Evolutionary conservation across 37 sponge, comb jelly and placozoan species (phyloP), one percentile per base, ranked within the genome.

Genomic region (Mnemiopsis leidyi): DNA sequence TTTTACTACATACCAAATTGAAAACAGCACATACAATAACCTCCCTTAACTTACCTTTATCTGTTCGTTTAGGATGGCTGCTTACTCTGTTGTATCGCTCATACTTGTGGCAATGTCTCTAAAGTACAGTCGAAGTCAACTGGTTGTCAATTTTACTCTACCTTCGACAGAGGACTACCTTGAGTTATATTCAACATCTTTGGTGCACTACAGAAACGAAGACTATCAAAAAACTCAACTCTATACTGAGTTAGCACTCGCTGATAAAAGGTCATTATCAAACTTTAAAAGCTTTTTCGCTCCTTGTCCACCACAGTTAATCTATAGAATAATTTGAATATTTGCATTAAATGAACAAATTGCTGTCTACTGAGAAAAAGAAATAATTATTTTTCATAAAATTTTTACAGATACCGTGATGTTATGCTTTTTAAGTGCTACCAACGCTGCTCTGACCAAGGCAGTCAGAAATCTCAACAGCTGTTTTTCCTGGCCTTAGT

Each of bases 401-500:
- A 31, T 33, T 34, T 79, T 7, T 31, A 7, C 90, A 85, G 90
- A 25, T 85, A 85, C 25, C 32, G 90, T 23, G 90, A 85, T 39
- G 28, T 40, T 0, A 85, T 85, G 90, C 61, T 85, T 28, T 3
- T 85, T 2, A 85, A 85, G 61, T 85, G 90, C 24, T 37, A 39
- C 26, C 9, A 85, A 2, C 25, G 90, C 21, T 85, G 90, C 25
- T 85, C 90, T n/a, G 48, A 39, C 1, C 7, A 16, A 36, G 82
- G 36, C 7, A 20, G 23, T 25, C 35, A 77, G 35, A 33, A 1
- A 0, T 9, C 35, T 9, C 33, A 39, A 36, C 16, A 28, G 0
- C 26, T 85, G 5, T 40, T 39, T 20, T 29, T 39, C 3, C 29
- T 33, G 5, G 9, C 61, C 23, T n/a, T 85, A 3, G 40, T 85